These are phyloP conservation scores for Piscicola geometra DNA, from an alignment of 2,888 invertebrate genomes.

Conservation along the genomic window DNA sequence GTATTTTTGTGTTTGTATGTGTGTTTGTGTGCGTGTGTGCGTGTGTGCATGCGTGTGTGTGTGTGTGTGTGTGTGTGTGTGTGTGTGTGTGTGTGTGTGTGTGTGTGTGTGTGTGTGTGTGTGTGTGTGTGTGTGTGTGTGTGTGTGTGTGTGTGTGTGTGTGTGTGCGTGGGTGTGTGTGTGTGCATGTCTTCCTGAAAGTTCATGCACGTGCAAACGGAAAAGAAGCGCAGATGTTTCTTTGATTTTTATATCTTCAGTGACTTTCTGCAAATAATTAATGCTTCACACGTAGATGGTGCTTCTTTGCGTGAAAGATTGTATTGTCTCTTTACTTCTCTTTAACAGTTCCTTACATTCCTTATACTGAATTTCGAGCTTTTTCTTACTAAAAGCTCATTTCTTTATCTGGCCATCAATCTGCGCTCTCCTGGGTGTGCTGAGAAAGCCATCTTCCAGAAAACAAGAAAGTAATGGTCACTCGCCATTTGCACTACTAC, in stretches of 20 bases:
- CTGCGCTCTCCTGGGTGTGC: background rate
- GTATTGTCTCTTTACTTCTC: background rate
- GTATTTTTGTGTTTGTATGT: too few relatives aligned
- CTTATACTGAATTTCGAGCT: background rate
- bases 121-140: conserved; percentile 17
- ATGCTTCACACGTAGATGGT: too few relatives aligned
- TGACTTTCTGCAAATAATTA: too few relatives aligned
- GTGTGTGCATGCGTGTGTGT: background rate
- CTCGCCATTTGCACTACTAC: background rate
- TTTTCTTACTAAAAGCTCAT: background rate
- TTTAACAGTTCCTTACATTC: background rate
- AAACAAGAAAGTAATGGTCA: conserved; percentile 3
- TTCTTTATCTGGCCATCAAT: background rate
- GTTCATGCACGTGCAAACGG: background rate
- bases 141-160: conserved; percentile 18
- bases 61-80: conserved; percentile 10
- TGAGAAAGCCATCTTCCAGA: background rate
- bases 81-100: conserved; percentile 9
- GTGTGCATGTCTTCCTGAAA: background rate
- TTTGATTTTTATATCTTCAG: too few relatives aligned
- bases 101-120: conserved; percentile 17
- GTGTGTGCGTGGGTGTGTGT: conserved; percentile 13
- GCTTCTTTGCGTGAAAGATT: background rate
- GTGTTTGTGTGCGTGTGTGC: background rate
- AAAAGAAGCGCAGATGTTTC: too few relatives aligned